These are phyloP conservation scores for Phoronis australis DNA, from an alignment of 2,888 invertebrate genomes.

Conservation along the genomic window DNA sequence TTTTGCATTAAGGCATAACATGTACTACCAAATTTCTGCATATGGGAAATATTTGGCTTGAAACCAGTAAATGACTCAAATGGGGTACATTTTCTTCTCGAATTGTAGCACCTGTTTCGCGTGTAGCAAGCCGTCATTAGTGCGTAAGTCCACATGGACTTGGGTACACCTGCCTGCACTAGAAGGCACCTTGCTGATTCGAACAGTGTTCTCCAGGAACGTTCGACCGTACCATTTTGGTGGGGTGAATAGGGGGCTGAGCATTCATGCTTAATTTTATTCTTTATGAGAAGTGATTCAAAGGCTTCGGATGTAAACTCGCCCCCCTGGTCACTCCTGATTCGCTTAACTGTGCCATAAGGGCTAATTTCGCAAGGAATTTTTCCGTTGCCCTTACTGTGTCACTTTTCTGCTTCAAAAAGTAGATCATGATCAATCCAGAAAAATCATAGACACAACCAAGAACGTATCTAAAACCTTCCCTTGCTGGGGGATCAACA, in stretches of 20 bases:
- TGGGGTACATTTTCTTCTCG: constrained; percentile 5
- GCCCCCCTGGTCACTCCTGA: neutral
- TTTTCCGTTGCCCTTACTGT: constrained; percentile 6
- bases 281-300: constrained; percentile 5
- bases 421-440: too few relatives aligned
- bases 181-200: constrained; percentile 8
- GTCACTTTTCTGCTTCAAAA: too few relatives aligned
- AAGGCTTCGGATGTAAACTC: neutral
- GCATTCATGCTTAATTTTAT: too few relatives aligned
- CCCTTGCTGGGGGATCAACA: constrained; percentile 6
- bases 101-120: constrained; percentile 14
- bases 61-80: constrained; percentile 8
- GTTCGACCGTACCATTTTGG: constrained; percentile 10
- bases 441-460: too few relatives aligned
- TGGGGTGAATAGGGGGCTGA: too few relatives aligned
- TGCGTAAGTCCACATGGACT: constrained; percentile 15
- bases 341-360: neutral
- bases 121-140: constrained; percentile 13
- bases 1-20: constrained; percentile 10
- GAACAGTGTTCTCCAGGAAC: too few relatives aligned
- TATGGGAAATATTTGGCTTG: constrained; percentile 8
- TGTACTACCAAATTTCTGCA: constrained; percentile 12
- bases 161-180: constrained; percentile 9
- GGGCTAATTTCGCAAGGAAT: constrained; percentile 8
- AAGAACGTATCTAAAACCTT: constrained; percentile 12